Evolutionary conservation across 1,140 invertebrate species (phyloP).

Genomic region (Ceratosolen solmsi): DNA sequence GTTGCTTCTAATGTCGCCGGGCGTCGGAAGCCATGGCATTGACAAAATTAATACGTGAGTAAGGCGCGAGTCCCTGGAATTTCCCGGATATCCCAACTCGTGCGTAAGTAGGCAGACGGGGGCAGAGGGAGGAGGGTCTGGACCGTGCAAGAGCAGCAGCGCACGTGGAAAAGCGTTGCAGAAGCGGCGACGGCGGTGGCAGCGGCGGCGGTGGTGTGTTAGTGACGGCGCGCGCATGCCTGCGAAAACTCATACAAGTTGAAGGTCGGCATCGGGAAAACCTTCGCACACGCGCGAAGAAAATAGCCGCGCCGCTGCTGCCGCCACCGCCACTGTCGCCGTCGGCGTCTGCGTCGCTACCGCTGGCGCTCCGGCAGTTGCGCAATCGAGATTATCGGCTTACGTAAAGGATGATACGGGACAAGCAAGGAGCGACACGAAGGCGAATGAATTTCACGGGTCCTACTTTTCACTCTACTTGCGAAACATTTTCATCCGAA

Average conservation of each 20-base stretch:
- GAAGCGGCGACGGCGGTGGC: no score
- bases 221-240: neutral
- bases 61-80: no score
- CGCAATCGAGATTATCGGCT: conserved; percentile 47
- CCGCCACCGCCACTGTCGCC: neutral
- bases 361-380: conserved; percentile 23
- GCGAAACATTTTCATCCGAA: neutral
- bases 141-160: no score
- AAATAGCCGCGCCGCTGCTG: neutral
- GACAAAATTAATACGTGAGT: no score
- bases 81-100: no score
- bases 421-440: neutral
- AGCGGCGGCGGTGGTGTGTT: neutral
- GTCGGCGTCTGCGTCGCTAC: neutral
- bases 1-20: neutral
- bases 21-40: neutral
- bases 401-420: conserved; percentile 49
- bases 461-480: neutral
- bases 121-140: no score
- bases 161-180: no score
- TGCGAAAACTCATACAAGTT: conserved; percentile 47
- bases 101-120: no score
- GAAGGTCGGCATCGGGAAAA: conserved; percentile 47
- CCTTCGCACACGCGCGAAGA: conserved; percentile 39
- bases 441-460: conserved; percentile 11